Percentiles rank a stretch among this genome's conserved stretches.
These are phyloP conservation scores for Kryphioiulus occultus DNA, from an alignment of 2,888 invertebrate genomes.

Conservation along the genomic window DNA sequence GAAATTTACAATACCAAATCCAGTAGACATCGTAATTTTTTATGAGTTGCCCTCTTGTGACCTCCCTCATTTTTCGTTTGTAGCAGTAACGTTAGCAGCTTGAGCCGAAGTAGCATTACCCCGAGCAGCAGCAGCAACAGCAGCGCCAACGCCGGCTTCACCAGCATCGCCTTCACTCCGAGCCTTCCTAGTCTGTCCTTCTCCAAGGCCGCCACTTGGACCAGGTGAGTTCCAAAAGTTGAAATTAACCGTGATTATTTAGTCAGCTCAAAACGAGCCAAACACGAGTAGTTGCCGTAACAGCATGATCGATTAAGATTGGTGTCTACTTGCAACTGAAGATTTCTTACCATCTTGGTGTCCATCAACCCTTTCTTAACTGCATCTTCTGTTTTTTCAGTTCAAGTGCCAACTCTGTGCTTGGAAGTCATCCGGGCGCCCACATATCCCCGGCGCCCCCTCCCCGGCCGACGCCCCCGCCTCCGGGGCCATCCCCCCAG, in stretches of 20 bases:
- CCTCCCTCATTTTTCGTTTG: constrained; percentile 58
- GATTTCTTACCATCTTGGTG: too few relatives aligned
- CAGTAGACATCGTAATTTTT: background rate
- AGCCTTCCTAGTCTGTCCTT: constrained; percentile 56
- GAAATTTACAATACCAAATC: too few relatives aligned
- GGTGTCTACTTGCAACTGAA: too few relatives aligned
- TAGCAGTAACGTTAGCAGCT: constrained; percentile 83
- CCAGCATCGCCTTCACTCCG: constrained; percentile 53
- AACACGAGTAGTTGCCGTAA: too few relatives aligned
- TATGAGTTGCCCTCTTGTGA: background rate
- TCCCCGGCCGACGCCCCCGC: constrained; percentile 58
- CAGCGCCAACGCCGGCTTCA: constrained; percentile 53
- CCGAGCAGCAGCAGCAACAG: constrained; percentile 59
- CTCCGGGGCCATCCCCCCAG: constrained; percentile 64
- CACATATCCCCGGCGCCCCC: constrained; percentile 61
- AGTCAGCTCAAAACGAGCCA: too few relatives aligned
- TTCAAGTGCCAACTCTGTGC: constrained; percentile 50
- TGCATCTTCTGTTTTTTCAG: constrained; percentile 46
- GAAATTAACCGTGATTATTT: too few relatives aligned
- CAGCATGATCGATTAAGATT: too few relatives aligned
- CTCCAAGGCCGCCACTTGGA: constrained; percentile 56
- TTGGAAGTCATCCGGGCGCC: constrained; percentile 51
- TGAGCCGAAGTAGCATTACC: constrained; percentile 76
- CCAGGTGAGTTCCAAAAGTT: constrained; percentile 53
- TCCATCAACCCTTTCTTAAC: too few relatives aligned